Evolutionary conservation across 2,888 invertebrate genomes (phyloP), one percentile per base, ranked within the genome.

Genomic region (Notodonta dromedarius): DNA sequence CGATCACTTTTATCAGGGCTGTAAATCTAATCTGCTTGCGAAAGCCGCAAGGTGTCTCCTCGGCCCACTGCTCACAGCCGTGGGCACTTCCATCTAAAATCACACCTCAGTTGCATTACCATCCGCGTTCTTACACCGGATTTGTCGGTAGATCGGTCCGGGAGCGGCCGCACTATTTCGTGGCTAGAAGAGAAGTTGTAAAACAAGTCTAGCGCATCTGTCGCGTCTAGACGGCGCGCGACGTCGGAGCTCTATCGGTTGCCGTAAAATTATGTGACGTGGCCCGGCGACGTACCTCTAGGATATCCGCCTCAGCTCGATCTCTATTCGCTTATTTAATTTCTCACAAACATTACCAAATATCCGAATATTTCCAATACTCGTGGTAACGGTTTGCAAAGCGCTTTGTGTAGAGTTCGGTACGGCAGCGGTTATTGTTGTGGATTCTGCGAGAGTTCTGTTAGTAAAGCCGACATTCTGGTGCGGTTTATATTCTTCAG

Each of bases 171-270:
- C 70, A 71, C 71, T 67, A 77, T 60, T 77, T 69, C 65, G 67
- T 64, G 69, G 70, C 67, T 67, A 69, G 73, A 68, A 67, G 78
- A 84, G 77, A 71, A 68, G 88, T 91, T 82, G 87, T 78, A 74
- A 74, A 81, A 91, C 89, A 67, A 83, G 89, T 93, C 87, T 89
- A 84, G 87, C 76, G 76, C 78, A 78, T 75, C 76, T 74, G 89
- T 93, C 84, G 90, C 74, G 93, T 93, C 93, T 93, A 93, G 93
- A 93, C 93, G 86, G 81, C 67, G 84, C 80, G 84, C 83, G 84
- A 5, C 24, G 35, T 79, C 81, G 87, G 87, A 84, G 90, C 86
- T 78, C 88, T 89, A 90, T 90, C 91, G 88, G 85, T 79, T 82
- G 82, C 83, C 77, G 86, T 86, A 87, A 91, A 92, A 92, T 93